phyloP scores from a whole-genome alignment of 2,797 vertebrate species.

The Perodicticus potto region DNA sequence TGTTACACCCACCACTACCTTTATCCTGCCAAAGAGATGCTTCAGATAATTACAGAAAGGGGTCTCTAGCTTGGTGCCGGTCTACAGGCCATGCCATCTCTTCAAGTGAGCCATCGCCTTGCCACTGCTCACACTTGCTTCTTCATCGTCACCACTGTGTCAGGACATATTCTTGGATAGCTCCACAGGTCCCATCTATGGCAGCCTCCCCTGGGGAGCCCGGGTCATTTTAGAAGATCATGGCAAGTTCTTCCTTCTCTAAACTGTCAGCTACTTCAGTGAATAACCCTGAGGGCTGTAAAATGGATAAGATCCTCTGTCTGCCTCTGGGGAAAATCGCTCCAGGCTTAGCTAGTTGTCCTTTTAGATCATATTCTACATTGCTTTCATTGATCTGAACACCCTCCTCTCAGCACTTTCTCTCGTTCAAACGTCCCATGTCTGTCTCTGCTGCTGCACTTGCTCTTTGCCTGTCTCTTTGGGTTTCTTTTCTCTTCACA shows the following conservation, averaged over 20 bases:
- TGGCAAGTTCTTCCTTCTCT: not conserved
- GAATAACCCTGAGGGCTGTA: not conserved
- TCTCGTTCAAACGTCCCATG: not conserved
- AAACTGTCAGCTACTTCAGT: not conserved
- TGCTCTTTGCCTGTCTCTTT: not conserved
- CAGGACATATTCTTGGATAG: not conserved
- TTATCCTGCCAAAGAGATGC: not conserved
- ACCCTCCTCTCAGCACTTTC: no score
- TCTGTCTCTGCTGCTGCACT: no score
- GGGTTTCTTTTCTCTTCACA: not conserved
- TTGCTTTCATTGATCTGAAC: not conserved
- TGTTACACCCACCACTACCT: not conserved
- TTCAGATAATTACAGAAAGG: not conserved
- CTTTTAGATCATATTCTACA: not conserved
- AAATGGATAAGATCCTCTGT: not conserved
- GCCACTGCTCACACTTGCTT: not conserved
- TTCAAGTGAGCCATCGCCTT: not conserved
- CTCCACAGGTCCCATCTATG: not conserved
- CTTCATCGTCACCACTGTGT: not conserved
- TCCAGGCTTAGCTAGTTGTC: not conserved
- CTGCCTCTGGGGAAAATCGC: not conserved
- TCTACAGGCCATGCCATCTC: not conserved
- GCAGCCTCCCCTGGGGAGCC: not conserved
- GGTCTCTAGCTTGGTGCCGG: not conserved
- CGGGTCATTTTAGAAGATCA: not conserved